Evolutionary conservation across 2,113 vertebrate species (phyloP).

Genomic region (Onychorhynchus coronatus): DNA sequence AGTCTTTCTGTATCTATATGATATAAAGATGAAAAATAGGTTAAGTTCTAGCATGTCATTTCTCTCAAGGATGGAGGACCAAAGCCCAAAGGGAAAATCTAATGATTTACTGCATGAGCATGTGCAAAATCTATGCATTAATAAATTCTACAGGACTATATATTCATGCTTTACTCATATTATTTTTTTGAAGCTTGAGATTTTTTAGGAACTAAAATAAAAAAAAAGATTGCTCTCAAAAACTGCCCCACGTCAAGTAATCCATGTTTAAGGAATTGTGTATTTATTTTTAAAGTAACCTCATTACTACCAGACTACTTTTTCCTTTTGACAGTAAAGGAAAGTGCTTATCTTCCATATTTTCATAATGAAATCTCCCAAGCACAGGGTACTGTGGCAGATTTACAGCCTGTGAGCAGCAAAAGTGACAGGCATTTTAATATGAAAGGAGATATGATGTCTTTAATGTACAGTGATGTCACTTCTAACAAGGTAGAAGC

Average conservation of each 20-base stretch:
- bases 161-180: not conserved
- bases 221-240: slow-evolving; percentile 24
- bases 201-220: not conserved
- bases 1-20: not conserved
- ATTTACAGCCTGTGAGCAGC: slow-evolving; percentile 74
- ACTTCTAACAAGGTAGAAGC: slow-evolving; percentile 76
- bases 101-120: slow-evolving; percentile 59
- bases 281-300: slow-evolving; percentile 67
- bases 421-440: slow-evolving; percentile 82
- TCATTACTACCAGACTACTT: slow-evolving; percentile 58
- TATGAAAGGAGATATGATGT: slow-evolving; percentile 79
- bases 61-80: slow-evolving; percentile 49
- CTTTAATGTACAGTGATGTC: slow-evolving; percentile 81
- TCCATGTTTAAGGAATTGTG: slow-evolving; percentile 40
- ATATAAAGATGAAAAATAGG: slow-evolving; percentile 38
- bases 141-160: slow-evolving; percentile 51
- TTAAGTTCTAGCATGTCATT: slow-evolving; percentile 49
- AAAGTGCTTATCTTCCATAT: slow-evolving; percentile 75
- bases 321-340: slow-evolving; percentile 68
- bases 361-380: slow-evolving; percentile 79
- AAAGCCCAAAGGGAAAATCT: slow-evolving; percentile 51
- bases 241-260: slow-evolving; percentile 25
- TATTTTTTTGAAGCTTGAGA: not conserved
- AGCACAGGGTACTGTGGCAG: slow-evolving; percentile 68
- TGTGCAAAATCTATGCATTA: slow-evolving; percentile 46